phyloP scores from a whole-genome alignment of 2,888 invertebrate species.

The Thelaira solivaga region DNA sequence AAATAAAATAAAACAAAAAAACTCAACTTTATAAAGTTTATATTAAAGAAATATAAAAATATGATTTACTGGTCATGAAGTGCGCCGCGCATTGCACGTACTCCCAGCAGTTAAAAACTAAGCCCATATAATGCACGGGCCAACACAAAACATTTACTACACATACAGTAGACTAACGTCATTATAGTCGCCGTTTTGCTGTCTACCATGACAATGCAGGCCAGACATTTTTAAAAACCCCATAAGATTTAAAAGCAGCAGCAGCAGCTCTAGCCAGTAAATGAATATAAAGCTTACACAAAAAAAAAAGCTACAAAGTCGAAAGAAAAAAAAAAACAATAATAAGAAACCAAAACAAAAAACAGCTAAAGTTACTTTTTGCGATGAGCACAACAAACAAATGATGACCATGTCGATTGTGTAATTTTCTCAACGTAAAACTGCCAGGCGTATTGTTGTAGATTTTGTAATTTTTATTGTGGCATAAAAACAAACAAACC shows the following conservation, averaged over 20 bases:
- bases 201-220: slow-evolving; percentile 46
- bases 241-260: slow-evolving; percentile 34
- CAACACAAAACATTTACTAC: slow-evolving; percentile 13
- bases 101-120: slow-evolving; percentile 19
- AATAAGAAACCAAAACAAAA: too few species aligned
- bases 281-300: slow-evolving; percentile 32
- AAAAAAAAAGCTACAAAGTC: slow-evolving; percentile 8
- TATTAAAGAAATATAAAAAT: slow-evolving; percentile 51
- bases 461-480: slow-evolving; percentile 27
- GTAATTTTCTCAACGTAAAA: slow-evolving; percentile 18
- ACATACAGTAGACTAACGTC: slow-evolving; percentile 39
- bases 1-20: slow-evolving; percentile 8
- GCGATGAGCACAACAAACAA: too few species aligned
- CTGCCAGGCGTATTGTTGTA: slow-evolving; percentile 4
- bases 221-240: slow-evolving; percentile 39
- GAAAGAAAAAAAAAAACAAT: background rate
- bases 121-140: background rate
- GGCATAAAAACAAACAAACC: slow-evolving; percentile 13
- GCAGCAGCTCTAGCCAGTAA: slow-evolving; percentile 20
- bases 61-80: slow-evolving; percentile 65
- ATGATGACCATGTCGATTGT: slow-evolving; percentile 61
- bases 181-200: slow-evolving; percentile 32
- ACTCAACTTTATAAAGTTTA: slow-evolving; percentile 43
- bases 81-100: slow-evolving; percentile 57
- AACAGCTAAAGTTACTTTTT: slow-evolving; percentile 20